Evolutionary conservation across 2,888 invertebrate genomes (phyloP).

Genomic region (Chromoteleia sp.): DNA sequence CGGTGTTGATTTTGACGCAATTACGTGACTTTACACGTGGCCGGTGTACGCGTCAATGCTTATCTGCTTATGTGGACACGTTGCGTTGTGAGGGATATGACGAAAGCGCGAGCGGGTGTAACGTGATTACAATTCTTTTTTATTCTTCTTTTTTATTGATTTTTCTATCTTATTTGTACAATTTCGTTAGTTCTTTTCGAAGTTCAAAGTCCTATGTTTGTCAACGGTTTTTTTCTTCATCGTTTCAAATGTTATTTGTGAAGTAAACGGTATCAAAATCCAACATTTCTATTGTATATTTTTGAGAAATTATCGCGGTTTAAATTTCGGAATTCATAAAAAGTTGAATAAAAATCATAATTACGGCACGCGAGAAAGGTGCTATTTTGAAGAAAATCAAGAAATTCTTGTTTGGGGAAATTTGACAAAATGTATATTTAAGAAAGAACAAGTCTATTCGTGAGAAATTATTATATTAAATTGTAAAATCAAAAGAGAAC

Average conservation of each 20-base stretch:
- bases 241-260: background rate
- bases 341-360: no score
- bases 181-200: background rate
- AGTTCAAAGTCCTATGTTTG: slow-evolving; percentile 3
- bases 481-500: no score
- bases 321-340: no score
- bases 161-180: background rate
- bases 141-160: background rate
- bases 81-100: slow-evolving; percentile 21
- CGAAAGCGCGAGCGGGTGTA: slow-evolving; percentile 11
- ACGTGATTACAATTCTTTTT: slow-evolving; percentile 8
- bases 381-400: no score
- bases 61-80: slow-evolving; percentile 17
- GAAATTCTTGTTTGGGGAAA: no score
- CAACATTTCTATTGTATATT: no score
- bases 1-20: slow-evolving; percentile 44
- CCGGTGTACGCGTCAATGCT: slow-evolving; percentile 24
- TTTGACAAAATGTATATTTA: no score
- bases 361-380: no score
- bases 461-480: no score
- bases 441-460: no score
- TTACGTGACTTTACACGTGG: slow-evolving; percentile 28
- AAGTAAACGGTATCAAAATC: no score
- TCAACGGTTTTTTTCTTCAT: background rate
- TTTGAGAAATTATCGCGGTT: no score